Evolutionary conservation across 2,113 vertebrate species (phyloP), one percentile per base, ranked within the genome.

Genomic region (Leptobrachium ailaonicum): DNA sequence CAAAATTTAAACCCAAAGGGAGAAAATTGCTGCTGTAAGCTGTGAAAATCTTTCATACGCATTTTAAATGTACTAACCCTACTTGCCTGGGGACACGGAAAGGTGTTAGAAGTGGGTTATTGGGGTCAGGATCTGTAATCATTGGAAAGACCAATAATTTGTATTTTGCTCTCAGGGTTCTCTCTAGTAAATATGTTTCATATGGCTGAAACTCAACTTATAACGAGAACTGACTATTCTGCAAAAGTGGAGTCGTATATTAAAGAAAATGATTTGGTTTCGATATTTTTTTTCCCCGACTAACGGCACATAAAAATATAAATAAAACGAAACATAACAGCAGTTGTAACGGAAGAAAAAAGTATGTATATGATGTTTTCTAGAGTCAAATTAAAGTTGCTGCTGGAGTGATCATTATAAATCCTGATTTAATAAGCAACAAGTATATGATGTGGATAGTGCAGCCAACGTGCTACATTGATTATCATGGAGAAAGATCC

Each of bases 41-140:
- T 77, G 76, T 60, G 66, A 69, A 64, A 64, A 60, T 70, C 43
- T 71, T 60, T 62, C 11, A 13, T 40, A 66, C 20, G 60, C 6
- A 69, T 60, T 69, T 56, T 60, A 20, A 41, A 14, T 10, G 5
- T 10, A 43, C 20, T 2, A 54, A 71, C 54, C 67, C 54, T 4
- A 41, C 42, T 77, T 67, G 53, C 67, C 76, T 62, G 54, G 67
- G 75, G 76, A 77, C n/a, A 20, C 12, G 13, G 42, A 44, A 32
- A 9, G 4, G 53, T 13, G 42, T 69, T 70, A 40, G 67, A 20
- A 70, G 58, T 9, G 67, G 76, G 54, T 77, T 77, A 77, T 43
- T 20, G 50, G 50, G 75, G 75, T 77, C 75, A 77, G 50, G 14
- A 77, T 77, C 56, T 77, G 75, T 77, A 77, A 77, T 77, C 47